A percentile compares a stretch with the other conserved stretches of the same genome.
phyloP scores from a whole-genome alignment of 2,888 invertebrate genomes.

The Apamea monoglypha region DNA sequence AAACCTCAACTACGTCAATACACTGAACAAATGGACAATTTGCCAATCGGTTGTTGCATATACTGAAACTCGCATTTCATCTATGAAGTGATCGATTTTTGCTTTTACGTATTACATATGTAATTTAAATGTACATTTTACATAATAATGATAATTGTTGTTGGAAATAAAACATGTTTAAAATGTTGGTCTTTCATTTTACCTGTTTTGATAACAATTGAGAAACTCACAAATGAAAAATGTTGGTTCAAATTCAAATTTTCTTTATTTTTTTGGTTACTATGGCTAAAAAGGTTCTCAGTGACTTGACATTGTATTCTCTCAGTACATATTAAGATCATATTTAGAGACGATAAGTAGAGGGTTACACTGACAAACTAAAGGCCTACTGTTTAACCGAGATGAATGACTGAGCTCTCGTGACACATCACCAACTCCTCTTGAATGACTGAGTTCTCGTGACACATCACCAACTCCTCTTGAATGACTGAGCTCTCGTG shows the following conservation, averaged over 20 bases:
- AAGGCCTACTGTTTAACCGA: background rate
- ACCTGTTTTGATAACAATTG: background rate
- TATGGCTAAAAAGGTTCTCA: background rate
- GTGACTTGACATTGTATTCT: background rate
- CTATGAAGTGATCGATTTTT: slow-evolving; percentile 77
- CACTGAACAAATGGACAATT: slow-evolving; percentile 67
- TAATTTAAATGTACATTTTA: slow-evolving; percentile 88
- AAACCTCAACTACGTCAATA: slow-evolving; percentile 44
- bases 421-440: background rate
- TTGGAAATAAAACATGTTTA: slow-evolving; percentile 86
- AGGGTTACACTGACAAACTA: background rate
- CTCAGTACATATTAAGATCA: background rate
- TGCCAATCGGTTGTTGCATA: slow-evolving; percentile 66
- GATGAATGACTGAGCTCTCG: background rate
- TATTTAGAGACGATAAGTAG: background rate
- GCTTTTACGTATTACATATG: slow-evolving; percentile 84
- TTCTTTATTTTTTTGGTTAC: background rate
- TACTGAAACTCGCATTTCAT: slow-evolving; percentile 75
- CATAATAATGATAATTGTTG: slow-evolving; percentile 87
- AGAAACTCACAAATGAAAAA: background rate
- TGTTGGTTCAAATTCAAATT: background rate
- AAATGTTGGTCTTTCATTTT: slow-evolving; percentile 56
- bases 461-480: too few relatives aligned
- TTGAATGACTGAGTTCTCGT: too few relatives aligned
- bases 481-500: too few relatives aligned